phyloP scores from a whole-genome alignment of 2,888 invertebrate genomes.

The Imbricaverruca yamaguchii region DNA sequence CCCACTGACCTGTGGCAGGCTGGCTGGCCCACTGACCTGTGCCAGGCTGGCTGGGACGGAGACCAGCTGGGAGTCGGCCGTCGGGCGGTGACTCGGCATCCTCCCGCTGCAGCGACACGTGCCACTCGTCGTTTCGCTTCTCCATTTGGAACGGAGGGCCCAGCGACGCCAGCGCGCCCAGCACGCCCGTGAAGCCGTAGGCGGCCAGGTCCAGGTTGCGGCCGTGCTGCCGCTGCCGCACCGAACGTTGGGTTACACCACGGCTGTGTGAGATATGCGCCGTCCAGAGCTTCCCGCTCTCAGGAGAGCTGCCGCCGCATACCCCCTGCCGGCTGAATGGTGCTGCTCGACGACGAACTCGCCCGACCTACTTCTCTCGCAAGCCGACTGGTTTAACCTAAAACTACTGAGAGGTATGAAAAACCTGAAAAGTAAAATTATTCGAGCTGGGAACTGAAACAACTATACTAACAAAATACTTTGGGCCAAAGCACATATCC shows the following conservation, averaged over 20 bases:
- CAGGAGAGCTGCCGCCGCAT: background rate
- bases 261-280: background rate
- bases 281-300: too few species aligned
- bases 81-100: background rate
- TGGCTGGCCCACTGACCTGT: background rate
- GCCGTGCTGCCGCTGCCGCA: background rate
- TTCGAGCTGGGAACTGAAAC: too few species aligned
- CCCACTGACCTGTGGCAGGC: too few species aligned
- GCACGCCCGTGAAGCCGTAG: background rate
- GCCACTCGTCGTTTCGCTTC: background rate
- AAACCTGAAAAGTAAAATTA: too few species aligned
- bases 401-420: background rate
- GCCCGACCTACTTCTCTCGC: background rate
- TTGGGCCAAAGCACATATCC: too few species aligned
- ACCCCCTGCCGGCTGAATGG: background rate
- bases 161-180: background rate
- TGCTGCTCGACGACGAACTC: too few species aligned
- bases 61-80: background rate
- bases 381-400: background rate
- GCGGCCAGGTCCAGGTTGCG: background rate
- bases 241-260: background rate
- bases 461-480: too few species aligned
- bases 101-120: background rate
- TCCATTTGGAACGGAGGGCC: background rate
- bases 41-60: background rate